phyloP scores from a whole-genome alignment of 2,113 vertebrate genomes.

The Dermatemys mawii region DNA sequence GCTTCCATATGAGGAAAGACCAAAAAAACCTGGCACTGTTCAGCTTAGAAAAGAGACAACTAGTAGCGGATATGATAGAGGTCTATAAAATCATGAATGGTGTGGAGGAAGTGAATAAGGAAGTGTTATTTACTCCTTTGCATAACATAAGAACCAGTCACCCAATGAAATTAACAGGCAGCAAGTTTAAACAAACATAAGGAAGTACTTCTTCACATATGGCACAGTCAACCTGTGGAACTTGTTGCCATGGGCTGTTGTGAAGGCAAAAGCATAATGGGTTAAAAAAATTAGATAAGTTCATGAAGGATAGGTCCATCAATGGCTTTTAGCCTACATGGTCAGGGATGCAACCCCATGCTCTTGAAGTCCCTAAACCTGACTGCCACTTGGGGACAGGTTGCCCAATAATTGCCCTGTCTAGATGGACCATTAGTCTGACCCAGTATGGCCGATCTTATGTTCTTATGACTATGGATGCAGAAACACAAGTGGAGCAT shows the following conservation, averaged over 20 bases:
- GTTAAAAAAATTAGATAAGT: not conserved
- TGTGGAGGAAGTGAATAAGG: too few species aligned
- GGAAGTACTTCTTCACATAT: too few species aligned
- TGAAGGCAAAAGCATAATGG: not conserved
- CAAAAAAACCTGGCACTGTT: not conserved
- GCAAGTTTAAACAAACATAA: too few species aligned
- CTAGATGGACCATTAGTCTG: not conserved
- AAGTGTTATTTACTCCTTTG: too few species aligned
- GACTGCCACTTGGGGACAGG: not conserved
- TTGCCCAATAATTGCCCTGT: not conserved
- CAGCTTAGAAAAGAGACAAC: too few species aligned
- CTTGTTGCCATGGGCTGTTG: too few species aligned
- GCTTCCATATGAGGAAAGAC: not conserved
- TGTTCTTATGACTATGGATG: not conserved
- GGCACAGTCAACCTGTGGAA: too few species aligned
- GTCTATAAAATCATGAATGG: too few species aligned
- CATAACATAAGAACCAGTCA: too few species aligned
- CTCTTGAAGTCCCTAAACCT: not conserved
- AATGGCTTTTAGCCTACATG: not conserved
- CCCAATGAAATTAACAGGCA: too few species aligned
- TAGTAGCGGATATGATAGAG: too few species aligned
- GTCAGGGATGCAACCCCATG: not conserved
- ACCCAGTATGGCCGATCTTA: not conserved
- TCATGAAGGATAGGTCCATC: not conserved
- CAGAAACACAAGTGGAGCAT: not conserved